Evolutionary conservation across 2,888 invertebrate species (phyloP), one percentile per base, ranked within the genome.

Genomic region (Smittia sp.): DNA sequence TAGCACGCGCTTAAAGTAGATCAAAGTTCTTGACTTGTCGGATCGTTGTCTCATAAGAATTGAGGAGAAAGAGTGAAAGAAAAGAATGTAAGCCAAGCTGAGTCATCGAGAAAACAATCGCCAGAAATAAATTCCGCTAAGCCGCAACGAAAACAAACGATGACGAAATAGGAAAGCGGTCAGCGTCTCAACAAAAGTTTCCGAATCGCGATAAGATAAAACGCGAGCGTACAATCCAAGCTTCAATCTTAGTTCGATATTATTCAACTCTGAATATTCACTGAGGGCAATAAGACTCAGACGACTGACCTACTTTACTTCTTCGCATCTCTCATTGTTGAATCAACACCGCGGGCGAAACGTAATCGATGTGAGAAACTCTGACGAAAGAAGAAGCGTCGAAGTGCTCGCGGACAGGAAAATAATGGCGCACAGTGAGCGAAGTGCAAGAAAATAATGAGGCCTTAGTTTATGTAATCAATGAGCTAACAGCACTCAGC

Each of bases 401-500:
- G 15, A 46, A 2, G 15, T n/a, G 46, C 46, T 15, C n/a, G 32
- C 9, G 32, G 32, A 46, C 46, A 46, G n/a, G 46, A 11, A 46
- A 46, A 46, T n/a, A 46, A 32, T 32, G 32, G 9, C 32, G 3
- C 32, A 9, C 32, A 32, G n/a, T n/a, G n/a, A n/a, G n/a, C n/a
- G 32, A 32, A 32, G 32, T 9, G 32, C 32, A 32, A 6, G 32
- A 9, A 32, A 32, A 32, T 32, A 32, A 32, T 32, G 32, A 32
- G 32, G 32, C 11, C 2, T n/a, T 13, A 11, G 46, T 11, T 46
- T 46, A 46, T 11, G 46, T 46, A 46, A 46, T 46, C 46, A 46
- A 46, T 46, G 46, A 46, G 11, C 46, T 46, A 46, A 46, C 46
- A 46, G 46, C 46, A n/a, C 46, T 46, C 46, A 46, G 46, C 46